Evolutionary conservation across 2,888 invertebrate species (phyloP).

Genomic region (Megalurothrips usitatus): DNA sequence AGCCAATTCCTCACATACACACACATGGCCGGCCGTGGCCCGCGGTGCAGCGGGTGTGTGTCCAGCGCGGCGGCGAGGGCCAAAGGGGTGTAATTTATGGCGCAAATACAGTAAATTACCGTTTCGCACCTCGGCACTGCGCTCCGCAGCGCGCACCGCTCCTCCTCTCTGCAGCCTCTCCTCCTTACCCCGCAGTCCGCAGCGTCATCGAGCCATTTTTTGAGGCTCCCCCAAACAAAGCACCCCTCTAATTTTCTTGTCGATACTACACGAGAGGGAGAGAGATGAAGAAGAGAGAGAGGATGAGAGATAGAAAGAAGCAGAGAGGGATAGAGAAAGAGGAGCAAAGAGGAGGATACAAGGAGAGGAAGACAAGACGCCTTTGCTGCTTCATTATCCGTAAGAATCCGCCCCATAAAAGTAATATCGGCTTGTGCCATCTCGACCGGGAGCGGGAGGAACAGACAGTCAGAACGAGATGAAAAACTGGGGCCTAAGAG

Average conservation of each 20-base stretch:
- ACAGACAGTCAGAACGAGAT: neutral
- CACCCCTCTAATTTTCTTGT: slow-evolving; percentile 17
- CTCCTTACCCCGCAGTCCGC: neutral
- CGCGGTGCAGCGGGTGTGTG: neutral
- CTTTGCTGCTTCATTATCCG: slow-evolving; percentile 16
- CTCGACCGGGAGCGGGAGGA: neutral
- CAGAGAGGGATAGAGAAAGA: too few relatives aligned
- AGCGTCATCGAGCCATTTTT: neutral
- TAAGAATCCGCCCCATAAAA: slow-evolving; percentile 24
- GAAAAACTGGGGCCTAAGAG: slow-evolving; percentile 3
- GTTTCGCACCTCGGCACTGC: neutral
- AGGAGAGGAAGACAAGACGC: neutral
- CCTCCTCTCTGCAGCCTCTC: neutral
- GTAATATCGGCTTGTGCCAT: slow-evolving; percentile 26
- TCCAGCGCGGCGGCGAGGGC: neutral
- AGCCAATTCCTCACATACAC: neutral
- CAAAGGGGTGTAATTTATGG: neutral
- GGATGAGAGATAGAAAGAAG: too few relatives aligned
- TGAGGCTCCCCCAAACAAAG: neutral
- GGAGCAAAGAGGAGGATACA: too few relatives aligned
- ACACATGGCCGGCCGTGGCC: too few relatives aligned
- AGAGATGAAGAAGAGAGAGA: neutral
- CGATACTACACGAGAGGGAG: neutral
- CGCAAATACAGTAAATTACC: slow-evolving; percentile 23
- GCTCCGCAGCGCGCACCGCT: neutral